These are phyloP conservation scores for Podarcis lilfordi DNA, from an alignment of 2,797 vertebrate genomes.

Conservation along the genomic window DNA sequence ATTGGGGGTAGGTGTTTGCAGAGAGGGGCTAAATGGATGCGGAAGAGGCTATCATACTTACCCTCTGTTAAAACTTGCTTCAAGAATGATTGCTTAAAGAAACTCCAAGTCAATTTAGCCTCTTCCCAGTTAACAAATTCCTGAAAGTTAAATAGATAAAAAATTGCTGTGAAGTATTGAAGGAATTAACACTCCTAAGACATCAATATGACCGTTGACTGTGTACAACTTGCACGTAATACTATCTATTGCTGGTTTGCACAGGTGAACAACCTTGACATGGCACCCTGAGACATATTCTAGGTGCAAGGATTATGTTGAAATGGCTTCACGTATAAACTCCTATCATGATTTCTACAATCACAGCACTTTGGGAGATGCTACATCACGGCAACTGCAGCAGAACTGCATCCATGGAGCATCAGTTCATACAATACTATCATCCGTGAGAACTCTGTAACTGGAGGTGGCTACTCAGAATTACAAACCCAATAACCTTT, in stretches of 20 bases:
- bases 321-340: neutral
- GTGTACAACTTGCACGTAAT: neutral
- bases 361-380: neutral
- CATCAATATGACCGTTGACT: neutral
- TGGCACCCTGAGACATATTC: neutral
- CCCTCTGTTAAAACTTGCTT: conserved; percentile 98
- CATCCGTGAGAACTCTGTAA: neutral
- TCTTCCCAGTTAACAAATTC: conserved; percentile 88
- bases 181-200: accelerated
- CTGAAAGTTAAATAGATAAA: conserved; percentile 71
- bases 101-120: conserved; percentile 93
- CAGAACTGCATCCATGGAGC: too few species aligned
- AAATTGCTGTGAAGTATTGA: accelerated
- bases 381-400: neutral
- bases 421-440: neutral
- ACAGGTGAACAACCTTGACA: neutral
- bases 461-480: neutral
- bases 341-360: neutral
- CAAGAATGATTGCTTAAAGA: conserved; percentile 97
- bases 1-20: too few species aligned
- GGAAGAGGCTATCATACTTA: conserved; percentile 61
- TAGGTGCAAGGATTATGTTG: neutral
- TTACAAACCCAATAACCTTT: neutral
- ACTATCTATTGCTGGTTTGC: neutral
- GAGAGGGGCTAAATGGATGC: too few species aligned